These are phyloP conservation scores for Clarias magur DNA, from an alignment of 2,113 vertebrate species.

Conservation along the genomic window DNA sequence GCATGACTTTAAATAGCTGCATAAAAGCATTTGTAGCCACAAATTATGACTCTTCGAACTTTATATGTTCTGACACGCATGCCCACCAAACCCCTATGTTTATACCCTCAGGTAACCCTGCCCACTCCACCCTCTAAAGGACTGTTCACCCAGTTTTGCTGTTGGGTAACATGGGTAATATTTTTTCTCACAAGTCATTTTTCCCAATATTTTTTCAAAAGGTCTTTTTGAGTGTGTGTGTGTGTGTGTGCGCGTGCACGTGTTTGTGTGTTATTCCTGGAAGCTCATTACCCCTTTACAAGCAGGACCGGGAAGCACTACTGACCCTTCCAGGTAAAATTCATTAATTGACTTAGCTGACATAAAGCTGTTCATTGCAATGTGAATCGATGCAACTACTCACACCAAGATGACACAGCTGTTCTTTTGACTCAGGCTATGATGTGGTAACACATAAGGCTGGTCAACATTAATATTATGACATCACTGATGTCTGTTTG, in stretches of 20 bases:
- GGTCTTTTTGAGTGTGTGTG: not conserved
- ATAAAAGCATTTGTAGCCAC: not conserved
- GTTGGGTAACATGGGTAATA: not conserved
- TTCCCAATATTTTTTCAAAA: not conserved
- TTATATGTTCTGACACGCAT: conserved; percentile 20
- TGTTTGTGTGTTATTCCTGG: not conserved
- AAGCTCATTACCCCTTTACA: not conserved
- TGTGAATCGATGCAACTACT: not conserved
- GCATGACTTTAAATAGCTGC: not conserved
- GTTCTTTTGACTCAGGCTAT: not conserved
- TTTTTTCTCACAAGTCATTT: no score
- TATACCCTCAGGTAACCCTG: conserved; percentile 49
- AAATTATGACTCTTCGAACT: conserved; percentile 20
- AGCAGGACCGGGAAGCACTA: no score
- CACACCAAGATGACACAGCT: not conserved
- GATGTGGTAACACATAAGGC: not conserved
- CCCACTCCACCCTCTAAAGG: not conserved
- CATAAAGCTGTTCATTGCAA: not conserved
- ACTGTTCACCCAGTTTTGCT: not conserved
- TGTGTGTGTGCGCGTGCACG: not conserved
- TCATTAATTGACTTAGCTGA: not conserved
- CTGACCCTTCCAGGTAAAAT: not conserved
- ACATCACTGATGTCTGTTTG: not conserved
- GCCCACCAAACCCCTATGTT: conserved; percentile 56
- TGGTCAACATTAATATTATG: not conserved